Evolutionary conservation across 64 coral and sea anemone genomes (phyloP).

Genomic region (Acropora yongei): DNA sequence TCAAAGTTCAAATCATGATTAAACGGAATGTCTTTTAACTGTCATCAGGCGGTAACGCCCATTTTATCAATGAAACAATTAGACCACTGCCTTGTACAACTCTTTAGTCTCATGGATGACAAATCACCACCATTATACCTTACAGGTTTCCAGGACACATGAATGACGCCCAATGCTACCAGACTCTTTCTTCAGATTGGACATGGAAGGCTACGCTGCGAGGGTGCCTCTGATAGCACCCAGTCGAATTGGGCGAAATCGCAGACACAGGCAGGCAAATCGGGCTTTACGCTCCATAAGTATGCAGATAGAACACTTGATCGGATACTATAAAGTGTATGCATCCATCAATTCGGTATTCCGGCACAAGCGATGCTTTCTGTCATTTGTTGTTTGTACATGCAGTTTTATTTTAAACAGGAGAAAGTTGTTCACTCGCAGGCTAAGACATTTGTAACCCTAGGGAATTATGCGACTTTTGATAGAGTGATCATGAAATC

Average conservation of each 20-base stretch:
- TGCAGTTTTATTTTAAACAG: too few species aligned
- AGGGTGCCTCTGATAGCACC: neutral
- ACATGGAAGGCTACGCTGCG: neutral
- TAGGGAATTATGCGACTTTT: too few species aligned
- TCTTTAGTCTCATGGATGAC: neutral
- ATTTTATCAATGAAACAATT: too few species aligned
- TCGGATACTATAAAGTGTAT: slow-evolving; percentile 12
- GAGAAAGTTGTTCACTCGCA: too few species aligned
- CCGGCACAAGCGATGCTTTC: too few species aligned
- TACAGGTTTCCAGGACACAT: too few species aligned
- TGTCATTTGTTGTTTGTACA: too few species aligned
- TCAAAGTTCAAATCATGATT: too few species aligned
- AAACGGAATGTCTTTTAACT: too few species aligned
- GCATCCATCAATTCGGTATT: slow-evolving; percentile 1
- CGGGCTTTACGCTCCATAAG: neutral
- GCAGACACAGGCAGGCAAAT: slow-evolving; percentile 5
- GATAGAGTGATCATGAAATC: too few species aligned
- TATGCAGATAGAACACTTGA: slow-evolving; percentile 3
- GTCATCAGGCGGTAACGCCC: too few species aligned
- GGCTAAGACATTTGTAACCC: too few species aligned
- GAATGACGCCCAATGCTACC: neutral
- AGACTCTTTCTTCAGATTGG: neutral
- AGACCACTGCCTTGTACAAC: neutral
- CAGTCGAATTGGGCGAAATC: slow-evolving; percentile 12
- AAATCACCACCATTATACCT: neutral